Conservation (phyloP, 2,888 invertebrate species). For the Priocnemis perturbator region DNA sequence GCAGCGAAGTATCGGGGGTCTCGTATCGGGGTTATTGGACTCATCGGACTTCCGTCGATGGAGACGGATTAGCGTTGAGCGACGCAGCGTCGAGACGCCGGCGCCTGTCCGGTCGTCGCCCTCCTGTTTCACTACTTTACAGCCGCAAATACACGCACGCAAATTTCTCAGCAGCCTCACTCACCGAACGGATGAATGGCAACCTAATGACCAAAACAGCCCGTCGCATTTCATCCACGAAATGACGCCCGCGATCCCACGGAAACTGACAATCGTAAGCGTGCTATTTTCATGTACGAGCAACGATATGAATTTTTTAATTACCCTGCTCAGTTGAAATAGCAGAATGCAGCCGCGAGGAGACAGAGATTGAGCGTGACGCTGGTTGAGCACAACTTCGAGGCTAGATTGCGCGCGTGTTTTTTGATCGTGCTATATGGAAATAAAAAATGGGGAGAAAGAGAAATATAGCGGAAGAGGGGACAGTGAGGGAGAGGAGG, state of each 20-base stretch:
- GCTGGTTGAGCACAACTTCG: conserved; percentile 13
- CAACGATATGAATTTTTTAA: conserved; percentile 10
- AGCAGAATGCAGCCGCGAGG: background rate
- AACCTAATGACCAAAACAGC: no score
- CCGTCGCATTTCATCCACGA: background rate
- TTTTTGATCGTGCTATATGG: conserved; percentile 17
- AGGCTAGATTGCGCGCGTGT: conserved; percentile 21
- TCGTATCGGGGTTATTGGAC: conserved; percentile 39
- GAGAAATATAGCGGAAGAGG: background rate
- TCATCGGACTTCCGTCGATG: conserved; percentile 35
- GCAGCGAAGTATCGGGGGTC: background rate
- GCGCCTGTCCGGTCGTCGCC: conserved; percentile 3
- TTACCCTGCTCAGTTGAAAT: conserved; percentile 13
- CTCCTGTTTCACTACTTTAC: conserved; percentile 1
- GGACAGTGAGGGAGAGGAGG: no score
- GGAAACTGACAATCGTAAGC: background rate
- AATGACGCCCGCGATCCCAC: background rate
- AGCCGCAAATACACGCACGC: background rate
- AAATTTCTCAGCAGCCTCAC: no score
- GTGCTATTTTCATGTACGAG: background rate
- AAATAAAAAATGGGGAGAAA: conserved; percentile 10
- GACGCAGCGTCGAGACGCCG: conserved; percentile 27
- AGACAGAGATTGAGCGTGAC: conserved; percentile 6
- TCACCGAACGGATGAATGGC: no score
- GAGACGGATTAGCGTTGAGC: conserved; percentile 33